Percentiles rank a stretch among this genome's conserved stretches.
These are phyloP conservation scores for Paradoxurus hermaphroditus DNA, from an alignment of 2,113 vertebrate species.

Conservation along the genomic window DNA sequence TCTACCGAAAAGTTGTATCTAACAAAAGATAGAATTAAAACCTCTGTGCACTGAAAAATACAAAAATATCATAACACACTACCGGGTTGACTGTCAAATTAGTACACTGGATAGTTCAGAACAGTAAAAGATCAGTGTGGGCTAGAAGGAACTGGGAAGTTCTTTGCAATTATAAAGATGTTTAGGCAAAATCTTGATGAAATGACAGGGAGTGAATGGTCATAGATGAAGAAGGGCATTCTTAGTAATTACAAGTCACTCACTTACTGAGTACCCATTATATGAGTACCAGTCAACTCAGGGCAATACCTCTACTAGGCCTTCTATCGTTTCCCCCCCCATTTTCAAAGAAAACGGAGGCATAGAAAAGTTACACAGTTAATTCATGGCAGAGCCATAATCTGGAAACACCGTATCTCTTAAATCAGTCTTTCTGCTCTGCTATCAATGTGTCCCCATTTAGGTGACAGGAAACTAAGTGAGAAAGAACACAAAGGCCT, in stretches of 20 bases:
- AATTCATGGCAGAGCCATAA: neutral
- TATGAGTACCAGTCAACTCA: neutral
- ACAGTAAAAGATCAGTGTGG: neutral
- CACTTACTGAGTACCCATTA: neutral
- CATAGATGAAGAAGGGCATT: neutral
- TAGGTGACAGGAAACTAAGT: neutral
- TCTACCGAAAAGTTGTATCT: neutral
- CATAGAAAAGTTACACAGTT: neutral
- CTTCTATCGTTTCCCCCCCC: neutral
- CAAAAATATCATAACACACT: neutral
- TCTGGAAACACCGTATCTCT: neutral
- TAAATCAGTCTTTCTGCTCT: neutral
- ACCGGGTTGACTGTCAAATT: constrained; percentile 21
- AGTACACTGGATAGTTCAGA: neutral
- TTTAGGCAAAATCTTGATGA: neutral
- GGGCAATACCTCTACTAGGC: neutral
- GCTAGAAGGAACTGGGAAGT: neutral
- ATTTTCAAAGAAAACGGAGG: neutral
- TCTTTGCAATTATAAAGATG: neutral
- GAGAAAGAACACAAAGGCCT: neutral
- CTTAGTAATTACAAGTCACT: neutral
- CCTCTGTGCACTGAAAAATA: neutral
- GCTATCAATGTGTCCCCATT: neutral
- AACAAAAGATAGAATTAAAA: constrained; percentile 24
- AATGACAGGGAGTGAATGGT: neutral